Evolutionary conservation across 2,797 vertebrate genomes (phyloP).

Genomic region (Neosalanx taihuensis): DNA sequence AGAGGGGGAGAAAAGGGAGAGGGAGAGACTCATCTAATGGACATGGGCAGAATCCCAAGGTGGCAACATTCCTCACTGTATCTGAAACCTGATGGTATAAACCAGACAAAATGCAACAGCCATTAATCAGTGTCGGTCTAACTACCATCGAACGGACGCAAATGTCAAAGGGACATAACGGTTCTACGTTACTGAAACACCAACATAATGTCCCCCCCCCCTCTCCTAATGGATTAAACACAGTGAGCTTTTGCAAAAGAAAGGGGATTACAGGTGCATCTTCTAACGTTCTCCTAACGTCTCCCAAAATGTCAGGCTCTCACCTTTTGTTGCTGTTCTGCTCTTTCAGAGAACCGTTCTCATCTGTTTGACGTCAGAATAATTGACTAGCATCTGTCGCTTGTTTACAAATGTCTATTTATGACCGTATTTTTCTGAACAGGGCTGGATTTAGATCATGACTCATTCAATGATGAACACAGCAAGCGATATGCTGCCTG

Average conservation of each 20-base stretch:
- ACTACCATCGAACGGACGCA: neutral
- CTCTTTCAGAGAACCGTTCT: neutral
- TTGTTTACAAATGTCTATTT: too few species aligned
- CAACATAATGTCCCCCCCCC: neutral
- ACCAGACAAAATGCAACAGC: too few species aligned
- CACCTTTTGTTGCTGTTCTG: neutral
- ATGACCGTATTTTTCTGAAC: neutral
- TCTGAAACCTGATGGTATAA: too few species aligned
- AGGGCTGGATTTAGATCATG: constrained; percentile 2
- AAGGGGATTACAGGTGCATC: neutral
- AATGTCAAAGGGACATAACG: neutral
- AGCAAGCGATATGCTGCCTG: constrained; percentile 42
- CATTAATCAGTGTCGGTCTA: neutral
- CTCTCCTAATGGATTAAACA: neutral
- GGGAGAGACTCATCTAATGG: neutral
- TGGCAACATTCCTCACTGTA: neutral
- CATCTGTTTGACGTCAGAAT: neutral
- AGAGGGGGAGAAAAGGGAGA: neutral
- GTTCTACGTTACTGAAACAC: neutral
- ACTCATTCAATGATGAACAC: constrained; percentile 38
- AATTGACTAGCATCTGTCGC: too few species aligned
- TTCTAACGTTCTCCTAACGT: neutral
- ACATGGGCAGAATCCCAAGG: neutral
- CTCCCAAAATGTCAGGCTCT: neutral
- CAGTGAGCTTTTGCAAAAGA: neutral